phyloP scores from a whole-genome alignment of 2,888 invertebrate genomes.

The Abrostola triplasia region DNA sequence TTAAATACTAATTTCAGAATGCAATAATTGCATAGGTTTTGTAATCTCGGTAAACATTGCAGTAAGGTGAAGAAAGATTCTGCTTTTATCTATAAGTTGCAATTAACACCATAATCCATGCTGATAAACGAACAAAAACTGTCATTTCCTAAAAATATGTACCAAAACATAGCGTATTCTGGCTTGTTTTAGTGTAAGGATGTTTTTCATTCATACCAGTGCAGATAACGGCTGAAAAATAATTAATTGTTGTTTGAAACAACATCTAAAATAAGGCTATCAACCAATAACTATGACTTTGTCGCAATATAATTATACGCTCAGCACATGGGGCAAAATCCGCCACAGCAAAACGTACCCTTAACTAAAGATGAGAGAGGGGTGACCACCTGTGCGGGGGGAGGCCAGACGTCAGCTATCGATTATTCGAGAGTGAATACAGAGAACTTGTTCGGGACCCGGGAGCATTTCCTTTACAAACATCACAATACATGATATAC shows the following conservation, averaged over 20 bases:
- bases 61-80: no score
- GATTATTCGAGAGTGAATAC: slow-evolving; percentile 87
- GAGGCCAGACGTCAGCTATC: slow-evolving; percentile 87
- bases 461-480: slow-evolving; percentile 76
- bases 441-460: slow-evolving; percentile 72
- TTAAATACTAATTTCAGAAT: no score
- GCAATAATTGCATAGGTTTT: no score
- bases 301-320: background rate
- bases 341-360: slow-evolving; percentile 49
- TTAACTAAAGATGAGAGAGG: slow-evolving; percentile 67
- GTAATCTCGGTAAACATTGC: no score
- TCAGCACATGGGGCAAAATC: slow-evolving; percentile 8
- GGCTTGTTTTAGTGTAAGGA: no score
- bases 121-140: no score
- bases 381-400: slow-evolving; percentile 75
- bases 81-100: no score
- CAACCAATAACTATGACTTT: background rate
- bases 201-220: no score
- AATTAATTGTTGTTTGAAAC: background rate
- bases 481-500: slow-evolving; percentile 58
- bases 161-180: no score
- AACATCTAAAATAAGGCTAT: background rate
- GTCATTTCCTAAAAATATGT: no score
- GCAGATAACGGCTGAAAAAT: background rate
- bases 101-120: no score